A percentile compares a stretch with the other conserved stretches of the same genome.
Conservation (phyloP, 2,797 vertebrate genomes). For the Sorex maritimensis region DNA sequence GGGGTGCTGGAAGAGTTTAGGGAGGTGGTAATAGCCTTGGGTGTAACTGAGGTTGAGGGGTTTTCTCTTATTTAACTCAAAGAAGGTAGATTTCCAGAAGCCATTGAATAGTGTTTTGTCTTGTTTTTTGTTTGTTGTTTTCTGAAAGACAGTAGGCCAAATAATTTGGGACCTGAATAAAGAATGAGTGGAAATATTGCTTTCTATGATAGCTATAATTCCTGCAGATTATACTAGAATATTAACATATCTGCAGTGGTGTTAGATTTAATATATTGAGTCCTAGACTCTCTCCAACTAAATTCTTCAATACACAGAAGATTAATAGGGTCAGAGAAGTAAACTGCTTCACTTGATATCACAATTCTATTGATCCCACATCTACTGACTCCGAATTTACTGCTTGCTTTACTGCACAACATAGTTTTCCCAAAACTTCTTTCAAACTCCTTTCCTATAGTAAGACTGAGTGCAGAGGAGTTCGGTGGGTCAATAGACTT, state of each 20-base stretch:
- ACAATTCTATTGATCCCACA: not conserved
- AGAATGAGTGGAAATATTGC: not conserved
- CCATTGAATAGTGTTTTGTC: too few relatives aligned
- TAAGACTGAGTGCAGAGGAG: not conserved
- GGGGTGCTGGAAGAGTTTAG: too few relatives aligned
- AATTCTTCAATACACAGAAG: not conserved
- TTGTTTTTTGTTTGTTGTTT: too few relatives aligned
- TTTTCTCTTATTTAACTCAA: too few relatives aligned
- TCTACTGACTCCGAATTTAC: not conserved
- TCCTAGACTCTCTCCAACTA: not conserved
- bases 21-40: too few relatives aligned
- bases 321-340: slow-evolving; percentile 40
- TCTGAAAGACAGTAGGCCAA: too few relatives aligned
- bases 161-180: not conserved
- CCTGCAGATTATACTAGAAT: not conserved
- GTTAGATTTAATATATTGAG: not conserved
- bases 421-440: not conserved
- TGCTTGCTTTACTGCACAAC: not conserved
- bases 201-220: not conserved
- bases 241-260: not conserved
- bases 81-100: too few relatives aligned
- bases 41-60: too few relatives aligned
- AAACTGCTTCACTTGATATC: slow-evolving; percentile 7
- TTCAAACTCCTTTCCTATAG: slow-evolving; percentile 36
- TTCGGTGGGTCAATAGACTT: not conserved